Evolutionary conservation across 2,797 vertebrate genomes (phyloP).

Genomic region (Heterohyrax brucei): DNA sequence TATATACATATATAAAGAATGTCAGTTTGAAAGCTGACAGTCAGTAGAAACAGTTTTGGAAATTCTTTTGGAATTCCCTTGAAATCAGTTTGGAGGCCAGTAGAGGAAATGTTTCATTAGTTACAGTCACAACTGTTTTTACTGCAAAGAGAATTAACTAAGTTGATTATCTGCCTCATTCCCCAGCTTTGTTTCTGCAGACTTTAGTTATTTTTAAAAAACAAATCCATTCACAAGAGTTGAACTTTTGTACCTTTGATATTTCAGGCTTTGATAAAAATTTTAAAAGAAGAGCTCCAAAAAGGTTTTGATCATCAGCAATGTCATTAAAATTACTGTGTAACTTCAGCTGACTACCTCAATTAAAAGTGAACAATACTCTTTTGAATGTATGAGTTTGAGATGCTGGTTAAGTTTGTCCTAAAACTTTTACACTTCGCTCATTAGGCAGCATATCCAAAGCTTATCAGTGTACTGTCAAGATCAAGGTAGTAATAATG

Average conservation of each 20-base stretch:
- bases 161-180: constrained; percentile 46
- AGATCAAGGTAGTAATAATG: constrained; percentile 43
- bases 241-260: constrained; percentile 63
- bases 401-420: constrained; percentile 41
- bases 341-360: constrained; percentile 48
- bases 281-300: constrained; percentile 17
- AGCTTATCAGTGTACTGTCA: constrained; percentile 60
- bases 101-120: constrained; percentile 55
- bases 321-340: constrained; percentile 40
- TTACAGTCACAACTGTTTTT: constrained; percentile 41
- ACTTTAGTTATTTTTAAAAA: constrained; percentile 52
- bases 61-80: constrained; percentile 21
- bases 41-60: not conserved
- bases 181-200: constrained; percentile 37
- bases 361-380: constrained; percentile 1
- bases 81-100: constrained; percentile 38
- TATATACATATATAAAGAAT: constrained; percentile 12
- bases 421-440: constrained; percentile 21
- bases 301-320: constrained; percentile 55
- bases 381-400: constrained; percentile 39
- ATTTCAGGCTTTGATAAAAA: constrained; percentile 64
- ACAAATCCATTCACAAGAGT: constrained; percentile 49
- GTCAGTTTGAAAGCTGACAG: constrained; percentile 31
- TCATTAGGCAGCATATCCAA: constrained; percentile 33
- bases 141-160: constrained; percentile 21